Base-by-base conservation (phyloP, 1,140 invertebrate genomes). In the Hetaerina americana region DNA sequence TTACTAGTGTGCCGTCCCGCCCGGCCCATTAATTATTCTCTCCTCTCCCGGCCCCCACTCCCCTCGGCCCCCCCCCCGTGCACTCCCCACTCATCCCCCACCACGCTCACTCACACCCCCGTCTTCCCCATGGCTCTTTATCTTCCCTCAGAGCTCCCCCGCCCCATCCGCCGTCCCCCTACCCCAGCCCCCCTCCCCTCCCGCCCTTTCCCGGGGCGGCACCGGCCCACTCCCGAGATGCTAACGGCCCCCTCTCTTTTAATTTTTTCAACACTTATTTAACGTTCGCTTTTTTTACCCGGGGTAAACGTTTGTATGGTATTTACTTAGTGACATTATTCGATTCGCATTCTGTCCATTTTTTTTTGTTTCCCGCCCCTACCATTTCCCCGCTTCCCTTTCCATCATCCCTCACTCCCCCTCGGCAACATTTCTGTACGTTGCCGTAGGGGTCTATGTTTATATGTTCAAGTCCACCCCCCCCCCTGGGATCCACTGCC, bases 11-110 rank as follows among this genome's bases (percentile, higher is more conserved):
- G 74, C 77, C 70, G 76, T 77, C 78, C 77, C 77, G 75, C 76
- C 75, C 72, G 78, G 75, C 73, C 76, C 78, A 79, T 79, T 79
- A 78, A 79, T 79, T 77, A 77, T 76, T 72, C 40, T 10, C 40
- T 40, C 31, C 31, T 40, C 31, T 57, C 40, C 40, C 40, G 22
- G 2, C 40, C 40, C 2, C 40, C 10, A 1, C 2, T n/a, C 40
- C 22, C 10, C 40, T n/a, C 40, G 15, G 22, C 22, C 40, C 40
- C 15, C 22, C 40, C 22, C 40, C 40, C 10, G n/a, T n/a, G n/a
- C n/a, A n/a, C 40, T 1, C 40, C 40, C 40, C 40, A 57, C 40
- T 12, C 40, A 57, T 57, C 40, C 40, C 15, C 6, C 6, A 40
- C 31, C 31, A 8, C 18, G 18, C 40, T 18, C 2, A 12, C 40